Conservation (phyloP, 1,140 invertebrate genomes). For the Nasonia longicornis region DNA sequence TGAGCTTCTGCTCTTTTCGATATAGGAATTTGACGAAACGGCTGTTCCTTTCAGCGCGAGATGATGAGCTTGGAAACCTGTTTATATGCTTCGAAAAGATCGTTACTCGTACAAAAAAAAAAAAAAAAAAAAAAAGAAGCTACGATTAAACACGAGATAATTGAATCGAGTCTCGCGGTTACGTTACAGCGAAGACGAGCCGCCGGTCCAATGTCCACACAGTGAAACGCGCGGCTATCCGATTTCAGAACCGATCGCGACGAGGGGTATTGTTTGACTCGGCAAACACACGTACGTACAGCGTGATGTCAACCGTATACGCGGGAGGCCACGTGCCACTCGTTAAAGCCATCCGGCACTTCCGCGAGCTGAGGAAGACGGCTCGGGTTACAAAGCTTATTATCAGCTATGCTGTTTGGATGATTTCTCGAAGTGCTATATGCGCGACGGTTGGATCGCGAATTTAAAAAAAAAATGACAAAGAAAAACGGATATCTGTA, state of each 20-base stretch:
- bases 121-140: too few species aligned
- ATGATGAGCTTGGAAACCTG: too few species aligned
- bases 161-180: neutral
- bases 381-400: neutral
- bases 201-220: too few species aligned
- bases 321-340: neutral
- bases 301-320: neutral
- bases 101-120: too few species aligned
- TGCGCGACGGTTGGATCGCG: neutral
- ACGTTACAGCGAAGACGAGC: neutral
- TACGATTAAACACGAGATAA: too few species aligned
- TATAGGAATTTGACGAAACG: neutral
- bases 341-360: neutral
- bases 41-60: too few species aligned
- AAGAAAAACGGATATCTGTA: too few species aligned
- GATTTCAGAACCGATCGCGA: neutral
- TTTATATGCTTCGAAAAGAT: too few species aligned
- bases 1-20: neutral
- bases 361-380: neutral
- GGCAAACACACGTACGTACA: neutral
- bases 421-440: neutral
- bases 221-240: neutral
- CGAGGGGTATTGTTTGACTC: constrained; percentile 3
- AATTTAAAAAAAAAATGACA: too few species aligned
- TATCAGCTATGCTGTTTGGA: too few species aligned